Conservation (phyloP, 2,888 invertebrate genomes). For the Biston betularia region DNA sequence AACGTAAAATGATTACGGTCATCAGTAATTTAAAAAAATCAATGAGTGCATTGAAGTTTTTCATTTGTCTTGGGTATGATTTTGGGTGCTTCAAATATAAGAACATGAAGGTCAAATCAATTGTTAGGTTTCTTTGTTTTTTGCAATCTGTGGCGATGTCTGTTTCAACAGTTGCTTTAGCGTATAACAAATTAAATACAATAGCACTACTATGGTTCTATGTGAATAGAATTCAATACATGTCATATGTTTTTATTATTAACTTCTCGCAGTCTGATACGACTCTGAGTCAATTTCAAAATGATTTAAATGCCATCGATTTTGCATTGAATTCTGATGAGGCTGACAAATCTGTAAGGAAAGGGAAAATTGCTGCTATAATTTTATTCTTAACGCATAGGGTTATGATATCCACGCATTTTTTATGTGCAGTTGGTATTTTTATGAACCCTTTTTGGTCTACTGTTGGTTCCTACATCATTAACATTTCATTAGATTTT, state of each 20-base stretch:
- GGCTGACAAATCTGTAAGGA: not conserved
- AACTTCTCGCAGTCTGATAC: not conserved
- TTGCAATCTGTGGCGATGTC: not conserved
- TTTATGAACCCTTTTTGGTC: not conserved
- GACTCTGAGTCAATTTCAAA: not conserved
- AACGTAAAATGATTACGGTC: not conserved
- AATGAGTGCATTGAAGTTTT: not conserved
- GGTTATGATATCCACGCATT: not conserved
- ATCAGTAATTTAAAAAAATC: not conserved
- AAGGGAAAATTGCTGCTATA: not conserved
- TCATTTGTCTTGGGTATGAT: not conserved
- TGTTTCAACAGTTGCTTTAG: not conserved
- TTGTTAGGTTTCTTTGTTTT: not conserved
- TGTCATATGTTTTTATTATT: not conserved
- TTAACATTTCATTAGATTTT: not conserved
- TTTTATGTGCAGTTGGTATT: not conserved
- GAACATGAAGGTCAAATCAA: not conserved
- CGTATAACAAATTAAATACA: not conserved
- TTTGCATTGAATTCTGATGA: not conserved
- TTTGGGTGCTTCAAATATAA: conserved; percentile 2
- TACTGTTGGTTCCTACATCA: not conserved
- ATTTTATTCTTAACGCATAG: not conserved
- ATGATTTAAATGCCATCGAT: not conserved
- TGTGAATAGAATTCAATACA: not conserved
- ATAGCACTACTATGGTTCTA: not conserved